Conservation (phyloP, 2,113 vertebrate genomes). For the Morone saxatilis region DNA sequence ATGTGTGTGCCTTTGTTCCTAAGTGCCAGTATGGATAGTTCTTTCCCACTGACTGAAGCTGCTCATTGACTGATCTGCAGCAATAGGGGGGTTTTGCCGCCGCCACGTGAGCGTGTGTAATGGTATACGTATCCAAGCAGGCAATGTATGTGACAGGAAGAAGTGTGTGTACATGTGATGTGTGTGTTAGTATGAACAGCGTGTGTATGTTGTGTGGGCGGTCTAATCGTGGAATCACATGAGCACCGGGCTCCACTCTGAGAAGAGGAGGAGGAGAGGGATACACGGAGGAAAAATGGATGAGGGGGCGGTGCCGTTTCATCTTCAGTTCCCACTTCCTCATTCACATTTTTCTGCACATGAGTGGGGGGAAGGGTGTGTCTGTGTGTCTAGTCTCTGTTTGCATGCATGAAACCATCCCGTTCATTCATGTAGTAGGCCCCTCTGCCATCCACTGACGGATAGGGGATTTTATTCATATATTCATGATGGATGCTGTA, state of each 20-base stretch:
- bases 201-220: slow-evolving; percentile 62
- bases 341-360: slow-evolving; percentile 77
- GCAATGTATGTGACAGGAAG: slow-evolving; percentile 4
- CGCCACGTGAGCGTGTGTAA: slow-evolving; percentile 43
- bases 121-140: slow-evolving; percentile 28
- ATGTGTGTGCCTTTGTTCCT: slow-evolving; percentile 25
- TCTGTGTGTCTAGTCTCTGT: slow-evolving; percentile 46
- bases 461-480: slow-evolving; percentile 35
- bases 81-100: not conserved
- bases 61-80: slow-evolving; percentile 68
- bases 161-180: slow-evolving; percentile 3
- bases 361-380: slow-evolving; percentile 58
- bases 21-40: slow-evolving; percentile 38
- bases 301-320: slow-evolving; percentile 33
- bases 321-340: slow-evolving; percentile 59
- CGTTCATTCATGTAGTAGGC: slow-evolving; percentile 57
- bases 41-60: slow-evolving; percentile 43
- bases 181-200: slow-evolving; percentile 33
- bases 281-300: slow-evolving; percentile 16
- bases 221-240: slow-evolving; percentile 57
- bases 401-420: slow-evolving; percentile 48
- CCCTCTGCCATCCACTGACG: not conserved
- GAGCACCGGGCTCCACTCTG: slow-evolving; percentile 21
- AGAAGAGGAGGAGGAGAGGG: slow-evolving; percentile 18
- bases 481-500: slow-evolving; percentile 36